A percentile compares a stretch with the other conserved stretches of the same genome.
Conservation (phyloP, 2,888 invertebrate genomes). For the Plusia festucae region DNA sequence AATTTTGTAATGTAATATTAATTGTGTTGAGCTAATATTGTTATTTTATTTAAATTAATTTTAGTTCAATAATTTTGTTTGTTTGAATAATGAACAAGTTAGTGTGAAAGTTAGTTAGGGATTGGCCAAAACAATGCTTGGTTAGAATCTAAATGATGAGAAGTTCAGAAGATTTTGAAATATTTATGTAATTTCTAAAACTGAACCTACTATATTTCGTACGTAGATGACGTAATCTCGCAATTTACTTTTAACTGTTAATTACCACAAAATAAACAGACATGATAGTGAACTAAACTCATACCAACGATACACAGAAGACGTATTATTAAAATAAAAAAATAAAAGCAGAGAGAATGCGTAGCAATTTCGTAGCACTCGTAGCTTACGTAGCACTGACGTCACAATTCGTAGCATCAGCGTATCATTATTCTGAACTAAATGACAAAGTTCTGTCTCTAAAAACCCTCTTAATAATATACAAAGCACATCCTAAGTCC, state of each 20-base stretch:
- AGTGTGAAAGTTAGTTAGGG: no score
- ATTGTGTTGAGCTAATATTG: not conserved
- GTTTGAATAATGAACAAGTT: no score
- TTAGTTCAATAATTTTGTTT: not conserved
- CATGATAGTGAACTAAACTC: no score
- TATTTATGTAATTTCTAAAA: no score
- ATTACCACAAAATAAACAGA: no score
- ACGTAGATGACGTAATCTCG: no score
- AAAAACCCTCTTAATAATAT: constrained; percentile 15
- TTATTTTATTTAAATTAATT: not conserved
- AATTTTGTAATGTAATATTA: not conserved
- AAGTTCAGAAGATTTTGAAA: no score
- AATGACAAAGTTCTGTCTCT: not conserved
- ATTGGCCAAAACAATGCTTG: no score
- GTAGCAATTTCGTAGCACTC: not conserved
- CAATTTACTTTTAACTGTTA: no score
- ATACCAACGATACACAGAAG: not conserved
- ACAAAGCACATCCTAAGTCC: constrained; percentile 11
- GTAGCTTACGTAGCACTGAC: not conserved
- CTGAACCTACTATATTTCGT: no score
- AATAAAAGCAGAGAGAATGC: not conserved
- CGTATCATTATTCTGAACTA: not conserved
- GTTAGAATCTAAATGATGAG: no score
- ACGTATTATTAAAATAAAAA: no score
- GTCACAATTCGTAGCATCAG: not conserved